phyloP scores from a whole-genome alignment of 92 coral and sea anemone genomes.

The Zoanthus sansibaricus region DNA sequence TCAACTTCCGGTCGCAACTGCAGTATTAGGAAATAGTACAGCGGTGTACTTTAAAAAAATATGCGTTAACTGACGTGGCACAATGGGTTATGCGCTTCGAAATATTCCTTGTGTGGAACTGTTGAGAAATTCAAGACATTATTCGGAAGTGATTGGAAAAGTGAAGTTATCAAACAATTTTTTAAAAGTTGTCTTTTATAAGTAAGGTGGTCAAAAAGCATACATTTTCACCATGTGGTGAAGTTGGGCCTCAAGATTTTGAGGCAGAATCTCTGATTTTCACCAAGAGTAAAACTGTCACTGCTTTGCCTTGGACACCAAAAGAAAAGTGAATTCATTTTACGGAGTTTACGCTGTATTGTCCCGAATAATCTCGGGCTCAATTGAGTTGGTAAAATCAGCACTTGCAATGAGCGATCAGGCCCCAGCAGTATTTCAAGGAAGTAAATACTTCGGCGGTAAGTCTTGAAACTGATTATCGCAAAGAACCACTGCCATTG shows the following conservation, averaged over 20 bases:
- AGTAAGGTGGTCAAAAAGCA: background rate
- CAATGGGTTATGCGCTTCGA: background rate
- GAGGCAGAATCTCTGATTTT: background rate
- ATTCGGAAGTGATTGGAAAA: background rate
- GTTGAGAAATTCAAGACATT: background rate
- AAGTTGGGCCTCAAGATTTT: background rate
- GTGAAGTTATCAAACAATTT: background rate
- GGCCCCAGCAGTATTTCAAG: conserved; percentile 3
- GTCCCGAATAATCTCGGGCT: background rate
- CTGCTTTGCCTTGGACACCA: background rate
- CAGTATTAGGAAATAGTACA: background rate
- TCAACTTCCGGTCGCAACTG: background rate
- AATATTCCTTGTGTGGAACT: background rate
- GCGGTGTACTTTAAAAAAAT: background rate
- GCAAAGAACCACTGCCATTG: background rate
- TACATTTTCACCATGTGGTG: conserved; percentile 15
- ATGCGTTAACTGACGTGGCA: conserved; percentile 26
- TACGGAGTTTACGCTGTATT: background rate
- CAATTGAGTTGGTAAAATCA: background rate
- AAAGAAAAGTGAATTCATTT: background rate
- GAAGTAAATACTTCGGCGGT: conserved; percentile 13
- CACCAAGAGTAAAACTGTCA: background rate
- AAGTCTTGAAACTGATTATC: background rate
- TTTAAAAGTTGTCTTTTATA: background rate
- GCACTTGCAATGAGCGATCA: background rate